Base-by-base conservation (phyloP, 64 coral and sea anemone genomes). In the Stichodactyla helianthus region DNA sequence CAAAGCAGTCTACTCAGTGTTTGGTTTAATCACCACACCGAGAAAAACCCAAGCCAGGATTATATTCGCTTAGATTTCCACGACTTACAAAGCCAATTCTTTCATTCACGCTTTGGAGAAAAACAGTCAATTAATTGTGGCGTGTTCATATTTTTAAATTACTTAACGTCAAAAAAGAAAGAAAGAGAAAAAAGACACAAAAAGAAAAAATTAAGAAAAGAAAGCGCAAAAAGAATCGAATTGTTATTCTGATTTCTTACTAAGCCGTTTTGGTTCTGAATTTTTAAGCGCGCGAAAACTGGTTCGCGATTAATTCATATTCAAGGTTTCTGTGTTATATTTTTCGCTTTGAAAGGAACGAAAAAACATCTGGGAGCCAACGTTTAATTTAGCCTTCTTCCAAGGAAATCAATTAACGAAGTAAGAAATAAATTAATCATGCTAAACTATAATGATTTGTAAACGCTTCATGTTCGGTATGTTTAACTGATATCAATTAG, bases 401-500 rank as follows among this genome's bases (percentile, higher is more conserved):
- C 91, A 89, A 84, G 88, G 82, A 97, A 97, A 97, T 93, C 94
- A 93, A 93, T 93, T 95, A 95, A 89, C 23, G 86, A 71, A 89
- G 84, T 52, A 54, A 85, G 94, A 88, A 84, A 90, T 97, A 85
- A 90, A 97, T 97, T 90, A 97, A 92, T 93, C 85, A 93, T 90
- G 91, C 91, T 93, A 92, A 97, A 97, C 65, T 89, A 79, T 97
- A 97, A 97, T 97, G 94, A 97, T 93, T 88, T 97, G 94, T 97
- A 97, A 97, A 97, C 94, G 79, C 88, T 90, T 90, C 91, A 79
- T 65, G 93, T 93, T 90, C 94, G 78, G 94, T 92, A 97, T 97
- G 91, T 97, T 97, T 97, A 97, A 97, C 91, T 88, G 88, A 83
- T 88, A 92, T 97, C 91, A 97, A 97, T 97, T 97, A 97, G 93